Conservation (phyloP, 2,113 vertebrate genomes). For the Mus pahari region DNA sequence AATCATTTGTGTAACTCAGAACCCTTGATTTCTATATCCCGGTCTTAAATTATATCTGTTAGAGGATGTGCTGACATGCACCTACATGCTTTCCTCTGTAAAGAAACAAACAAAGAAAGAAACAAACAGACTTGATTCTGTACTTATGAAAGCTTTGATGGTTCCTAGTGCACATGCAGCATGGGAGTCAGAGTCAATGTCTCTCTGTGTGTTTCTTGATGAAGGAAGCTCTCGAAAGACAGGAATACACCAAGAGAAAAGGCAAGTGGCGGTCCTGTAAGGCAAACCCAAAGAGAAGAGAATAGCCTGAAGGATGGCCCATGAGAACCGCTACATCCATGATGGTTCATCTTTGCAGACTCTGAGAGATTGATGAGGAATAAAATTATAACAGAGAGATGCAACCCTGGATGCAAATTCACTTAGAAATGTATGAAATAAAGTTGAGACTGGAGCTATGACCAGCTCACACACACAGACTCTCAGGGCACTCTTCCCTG, state of each 20-base stretch:
- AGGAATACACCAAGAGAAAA: not conserved
- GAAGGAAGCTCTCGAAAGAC: not conserved
- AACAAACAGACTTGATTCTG: not conserved
- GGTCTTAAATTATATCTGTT: not conserved
- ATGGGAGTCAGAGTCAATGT: rapidly evolving
- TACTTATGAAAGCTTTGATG: not conserved
- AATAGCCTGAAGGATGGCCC: not conserved
- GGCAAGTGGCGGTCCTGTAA: not conserved
- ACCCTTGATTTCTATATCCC: not conserved
- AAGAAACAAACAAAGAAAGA: not conserved
- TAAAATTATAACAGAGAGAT: not conserved
- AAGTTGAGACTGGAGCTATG: not conserved
- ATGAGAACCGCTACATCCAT: not conserved
- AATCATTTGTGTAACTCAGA: not conserved
- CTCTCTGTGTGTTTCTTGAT: not conserved
- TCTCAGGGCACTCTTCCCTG: not conserved
- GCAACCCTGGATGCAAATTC: not conserved
- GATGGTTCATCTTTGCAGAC: not conserved
- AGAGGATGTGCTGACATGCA: not conserved
- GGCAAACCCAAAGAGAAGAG: not conserved
- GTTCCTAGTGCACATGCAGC: not conserved
- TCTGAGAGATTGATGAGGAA: not conserved
- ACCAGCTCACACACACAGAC: not conserved
- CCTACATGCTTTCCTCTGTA: not conserved
- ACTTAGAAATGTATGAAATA: not conserved